Base-by-base conservation (phyloP, 2,113 vertebrate genomes). In the Lota lota region DNA sequence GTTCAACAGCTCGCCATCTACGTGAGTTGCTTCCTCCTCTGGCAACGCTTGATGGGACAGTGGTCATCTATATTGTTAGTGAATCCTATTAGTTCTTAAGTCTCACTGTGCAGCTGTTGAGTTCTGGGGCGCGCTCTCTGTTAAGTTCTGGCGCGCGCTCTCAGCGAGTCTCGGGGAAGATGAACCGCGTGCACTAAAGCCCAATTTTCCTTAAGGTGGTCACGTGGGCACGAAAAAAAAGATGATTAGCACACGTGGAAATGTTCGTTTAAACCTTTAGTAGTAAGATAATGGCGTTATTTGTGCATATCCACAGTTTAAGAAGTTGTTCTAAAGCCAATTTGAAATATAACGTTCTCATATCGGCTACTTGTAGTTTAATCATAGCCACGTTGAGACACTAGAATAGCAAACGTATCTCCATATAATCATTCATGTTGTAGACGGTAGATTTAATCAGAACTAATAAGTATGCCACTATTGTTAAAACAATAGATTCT, bases 41-140 rank as follows among this genome's bases (percentile, higher is more conserved):
- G 11, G 40, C 12, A 19, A 59, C 68, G 47, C 63, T 69, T 33
- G 68, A 58, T 63, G 70, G 70, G 5, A 61, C 56, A 50, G 76
- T 74, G 79, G 84, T 87, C 85, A 82, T 82, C 84, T 85, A 79
- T 56, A 80, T 72, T 73, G 78, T 77, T 83, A 86, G 61, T 64
- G 76, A 47, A 47, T 47, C 40, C 12, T 33, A 4, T 33, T 6
- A 33, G 40, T 14, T 47, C 40, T 10, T 14, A 47, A 47, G 40
- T 47, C 40, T 7, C n/a, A 82, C 84, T 75, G 83, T 90, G 92
- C 92, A 92, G 92, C 92, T 93, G 92, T 92, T 91, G 87, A 84
- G 47, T 66, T 77, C 83, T 28, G 77, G 65, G 2, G 87, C 86
- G 88, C 88, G 89, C 69, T 70, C 85, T 68, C 80, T 93, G 92